Evolutionary conservation across 2,888 invertebrate species (phyloP), one percentile per base, ranked within the genome.

Genomic region (Pseudanteris insignis): DNA sequence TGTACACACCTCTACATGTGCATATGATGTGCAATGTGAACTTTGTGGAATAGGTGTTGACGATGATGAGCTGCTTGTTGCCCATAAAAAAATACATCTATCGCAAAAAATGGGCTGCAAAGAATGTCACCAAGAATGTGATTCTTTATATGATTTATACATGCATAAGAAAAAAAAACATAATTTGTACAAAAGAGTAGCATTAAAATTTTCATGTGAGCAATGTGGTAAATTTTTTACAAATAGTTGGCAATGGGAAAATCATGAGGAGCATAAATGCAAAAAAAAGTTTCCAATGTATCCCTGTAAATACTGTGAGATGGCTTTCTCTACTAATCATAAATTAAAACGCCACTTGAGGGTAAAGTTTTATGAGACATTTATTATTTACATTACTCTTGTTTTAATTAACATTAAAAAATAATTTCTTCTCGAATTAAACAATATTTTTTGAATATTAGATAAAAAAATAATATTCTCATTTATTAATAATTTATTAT

Each of bases 121-220:
- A 36, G 46, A 61, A 1, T 68, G 68, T 32, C 62, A 63, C 2
- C 41, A 30, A 15, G 63, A 66, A 15, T 67, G 67, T 33, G 34
- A 55, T 9, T 67, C 70, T 1, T 54, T 68, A 15, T 67, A 70
- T 15, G 64, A 67, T 14, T 59, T 68, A 11, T 70, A 65, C 40
- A 43, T 61, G 34, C 70, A 70, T 29, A 68, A 70, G 33, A 50
- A 63, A 13, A 44, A 30, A 4, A 41, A 12, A 1, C 70, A 70
- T 26, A 66, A 65, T 34, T 51, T 65, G 7, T 70, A 67, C 26
- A 67, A 63, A 29, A 65, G 57, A 32, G 64, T 69, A 4, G 38
- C 67, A 15, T 37, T 70, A 4, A 70, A 67, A 25, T 70, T 65
- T 30, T 61, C 68, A n/a, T 70, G 70, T 26, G 68, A 68, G 0